Percentiles rank a stretch among this genome's conserved stretches.
phyloP scores from a whole-genome alignment of 2,113 vertebrate species.

The Eudorcas thomsonii region DNA sequence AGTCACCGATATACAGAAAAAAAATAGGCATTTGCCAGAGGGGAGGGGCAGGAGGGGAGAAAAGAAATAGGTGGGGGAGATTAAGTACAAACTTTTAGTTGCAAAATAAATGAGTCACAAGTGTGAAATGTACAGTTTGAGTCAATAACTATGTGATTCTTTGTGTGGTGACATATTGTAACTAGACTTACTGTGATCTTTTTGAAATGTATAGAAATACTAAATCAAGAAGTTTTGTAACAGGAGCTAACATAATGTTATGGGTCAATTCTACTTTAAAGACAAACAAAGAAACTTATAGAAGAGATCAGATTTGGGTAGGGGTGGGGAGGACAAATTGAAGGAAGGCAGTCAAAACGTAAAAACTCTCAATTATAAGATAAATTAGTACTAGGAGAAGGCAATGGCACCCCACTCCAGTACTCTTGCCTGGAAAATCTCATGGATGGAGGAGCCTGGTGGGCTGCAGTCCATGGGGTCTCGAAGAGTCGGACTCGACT shows the following conservation, averaged over 20 bases:
- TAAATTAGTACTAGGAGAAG: not conserved
- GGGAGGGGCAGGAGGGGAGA: not conserved
- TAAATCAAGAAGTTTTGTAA: not conserved
- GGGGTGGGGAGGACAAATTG: not conserved
- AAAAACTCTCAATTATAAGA: not conserved
- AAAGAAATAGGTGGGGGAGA: not conserved
- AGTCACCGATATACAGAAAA: not conserved
- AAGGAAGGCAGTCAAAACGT: not conserved
- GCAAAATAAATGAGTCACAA: not conserved
- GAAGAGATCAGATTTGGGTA: not conserved
- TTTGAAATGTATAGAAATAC: not conserved
- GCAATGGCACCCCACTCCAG: too few relatives aligned
- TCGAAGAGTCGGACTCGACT: too few relatives aligned
- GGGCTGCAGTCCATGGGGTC: too few relatives aligned
- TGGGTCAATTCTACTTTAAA: not conserved
- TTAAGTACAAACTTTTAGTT: not conserved
- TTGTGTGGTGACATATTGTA: not conserved
- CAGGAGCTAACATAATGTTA: not conserved
- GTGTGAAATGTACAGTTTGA: not conserved
- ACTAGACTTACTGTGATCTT: not conserved
- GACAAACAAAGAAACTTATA: not conserved
- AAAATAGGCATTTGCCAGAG: not conserved
- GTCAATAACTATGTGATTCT: not conserved
- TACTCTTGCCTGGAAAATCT: too few relatives aligned
- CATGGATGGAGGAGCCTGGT: too few relatives aligned